Percentiles rank a stretch among this genome's conserved stretches.
These are phyloP conservation scores for Cotesia chilonis DNA, from an alignment of 1,140 invertebrate genomes.

Conservation along the genomic window DNA sequence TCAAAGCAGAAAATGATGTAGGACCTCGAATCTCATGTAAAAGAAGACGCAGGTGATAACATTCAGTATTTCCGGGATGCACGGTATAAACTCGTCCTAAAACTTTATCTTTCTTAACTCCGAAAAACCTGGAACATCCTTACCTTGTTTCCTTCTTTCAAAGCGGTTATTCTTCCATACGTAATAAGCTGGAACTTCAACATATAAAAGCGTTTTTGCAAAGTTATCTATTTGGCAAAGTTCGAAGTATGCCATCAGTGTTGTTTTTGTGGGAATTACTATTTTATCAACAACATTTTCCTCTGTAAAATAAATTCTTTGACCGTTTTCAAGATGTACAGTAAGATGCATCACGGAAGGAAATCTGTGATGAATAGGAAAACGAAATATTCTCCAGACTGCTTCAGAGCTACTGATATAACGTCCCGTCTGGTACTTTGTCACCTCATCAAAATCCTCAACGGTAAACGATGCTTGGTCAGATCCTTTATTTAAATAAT, in stretches of 20 bases:
- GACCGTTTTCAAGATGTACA: too few relatives aligned
- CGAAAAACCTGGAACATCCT: conserved; percentile 40
- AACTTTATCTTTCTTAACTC: conserved; percentile 47
- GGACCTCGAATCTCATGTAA: conserved; percentile 45
- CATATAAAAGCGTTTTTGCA: neutral
- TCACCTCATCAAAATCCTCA: too few relatives aligned
- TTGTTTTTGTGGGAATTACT: conserved; percentile 51
- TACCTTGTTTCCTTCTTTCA: conserved; percentile 43
- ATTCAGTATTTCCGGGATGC: conserved; percentile 57
- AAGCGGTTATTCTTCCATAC: conserved; percentile 12
- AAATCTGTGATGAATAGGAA: too few relatives aligned
- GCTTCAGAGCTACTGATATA: too few relatives aligned
- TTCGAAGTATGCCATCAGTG: conserved; percentile 58
- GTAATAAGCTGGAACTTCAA: neutral
- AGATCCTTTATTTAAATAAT: too few relatives aligned
- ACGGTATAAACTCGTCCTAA: conserved; percentile 56
- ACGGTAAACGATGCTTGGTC: too few relatives aligned
- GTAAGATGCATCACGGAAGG: too few relatives aligned
- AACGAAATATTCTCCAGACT: too few relatives aligned
- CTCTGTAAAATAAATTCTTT: too few relatives aligned
- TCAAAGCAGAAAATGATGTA: conserved; percentile 51
- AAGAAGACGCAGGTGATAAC: conserved; percentile 59
- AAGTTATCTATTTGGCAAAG: conserved; percentile 44
- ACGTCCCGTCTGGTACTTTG: too few relatives aligned
- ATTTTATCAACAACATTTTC: conserved; percentile 45